phyloP scores from a whole-genome alignment of 2,113 vertebrate species.

The Lophochroa leadbeateri region DNA sequence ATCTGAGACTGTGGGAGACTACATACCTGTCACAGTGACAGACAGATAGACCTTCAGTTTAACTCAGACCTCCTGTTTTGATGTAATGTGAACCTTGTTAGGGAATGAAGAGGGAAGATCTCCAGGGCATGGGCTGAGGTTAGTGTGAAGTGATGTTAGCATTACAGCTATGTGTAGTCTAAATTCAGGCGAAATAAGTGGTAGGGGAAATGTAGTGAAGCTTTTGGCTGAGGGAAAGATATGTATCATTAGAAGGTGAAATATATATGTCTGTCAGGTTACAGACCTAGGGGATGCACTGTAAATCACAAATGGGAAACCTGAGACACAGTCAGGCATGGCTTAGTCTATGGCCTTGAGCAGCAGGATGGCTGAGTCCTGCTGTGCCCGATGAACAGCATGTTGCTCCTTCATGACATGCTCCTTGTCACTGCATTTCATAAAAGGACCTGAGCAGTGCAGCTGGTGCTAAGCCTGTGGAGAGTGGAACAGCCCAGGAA shows the following conservation, averaged over 20 bases:
- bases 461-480: not conserved
- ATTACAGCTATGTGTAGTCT: not conserved
- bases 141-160: not conserved
- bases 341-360: not conserved
- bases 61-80: not conserved
- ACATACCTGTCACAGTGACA: accelerated
- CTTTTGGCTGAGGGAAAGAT: not conserved
- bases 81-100: not conserved
- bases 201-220: not conserved
- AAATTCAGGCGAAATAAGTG: not conserved
- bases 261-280: not conserved
- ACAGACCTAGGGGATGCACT: not conserved
- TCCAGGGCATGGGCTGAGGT: not conserved
- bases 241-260: not conserved
- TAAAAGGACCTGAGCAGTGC: not conserved
- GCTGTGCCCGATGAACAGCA: not conserved
- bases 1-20: not conserved
- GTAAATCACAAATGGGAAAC: not conserved
- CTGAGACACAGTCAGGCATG: not conserved
- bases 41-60: not conserved
- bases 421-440: not conserved
- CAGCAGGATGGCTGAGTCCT: not conserved
- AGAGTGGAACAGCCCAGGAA: not conserved
- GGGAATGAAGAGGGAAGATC: not conserved
- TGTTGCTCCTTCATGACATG: accelerated